Base-by-base conservation (phyloP, 2,797 vertebrate genomes). In the Pygocentrus nattereri region DNA sequence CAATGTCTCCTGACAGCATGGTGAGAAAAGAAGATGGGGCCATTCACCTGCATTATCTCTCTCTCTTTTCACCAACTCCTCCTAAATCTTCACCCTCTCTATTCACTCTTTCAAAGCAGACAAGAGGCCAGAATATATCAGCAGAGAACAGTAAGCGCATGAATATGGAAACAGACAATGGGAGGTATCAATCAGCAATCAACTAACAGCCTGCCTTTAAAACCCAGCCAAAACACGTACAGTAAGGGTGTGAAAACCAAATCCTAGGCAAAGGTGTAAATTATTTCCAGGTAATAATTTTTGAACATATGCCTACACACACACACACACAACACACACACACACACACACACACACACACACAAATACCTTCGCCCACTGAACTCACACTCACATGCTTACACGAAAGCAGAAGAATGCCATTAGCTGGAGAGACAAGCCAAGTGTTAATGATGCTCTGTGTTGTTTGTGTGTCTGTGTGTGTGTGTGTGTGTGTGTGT, bases 371-470 rank as follows among this genome's bases (percentile, higher is more conserved):
- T 54, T 64, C 27, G 5, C 54, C 41, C 6, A 73, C 47, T 47
- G 38, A 19, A 30, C 47, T 18, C 64, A 23, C 31, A n/a, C 21
- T 64, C 64, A 38, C 34, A 67, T 21, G 56, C 72, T 59, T 52
- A 73, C 67, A 68, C 72, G n/a, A 90, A 89, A 85, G 87, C 82
- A 78, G 87, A 90, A 87, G 91, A 90, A 85, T 81, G 89, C 91
- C 92, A 92, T 93, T 90, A 92, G 91, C 82, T 82, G 90, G 88
- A 89, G 81, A 82, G 88, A 85, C 88, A 76, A 80, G 88, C 86
- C 15, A 56, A 18, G 41, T 90, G 91, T 93, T 92, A 91, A 93
- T 93, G 92, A 92, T 90, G 84, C 56, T 31, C 86, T 87, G 88
- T 88, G 44, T 91, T 88, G 38, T n/a, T n/a, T n/a, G n/a, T n/a